Percentiles rank a stretch among this genome's conserved stretches.
Evolutionary conservation across 2,113 vertebrate species (phyloP).

Genomic region (Vidua chalybeata): DNA sequence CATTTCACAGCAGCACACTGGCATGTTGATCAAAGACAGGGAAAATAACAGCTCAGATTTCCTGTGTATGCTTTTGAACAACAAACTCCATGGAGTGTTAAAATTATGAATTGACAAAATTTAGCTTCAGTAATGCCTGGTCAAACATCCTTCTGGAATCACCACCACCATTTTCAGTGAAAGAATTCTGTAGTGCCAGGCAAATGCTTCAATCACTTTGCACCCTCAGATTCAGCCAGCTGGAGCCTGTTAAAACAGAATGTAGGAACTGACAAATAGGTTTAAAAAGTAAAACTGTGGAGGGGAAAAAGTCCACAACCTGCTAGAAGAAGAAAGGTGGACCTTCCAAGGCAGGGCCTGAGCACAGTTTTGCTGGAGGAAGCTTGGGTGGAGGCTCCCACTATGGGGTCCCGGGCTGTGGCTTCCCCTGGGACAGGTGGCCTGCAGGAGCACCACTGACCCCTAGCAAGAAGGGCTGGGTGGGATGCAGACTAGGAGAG

Average conservation of each 20-base stretch:
- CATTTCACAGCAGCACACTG: background rate
- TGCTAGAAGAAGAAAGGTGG: background rate
- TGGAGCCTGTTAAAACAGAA: background rate
- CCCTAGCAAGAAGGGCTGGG: background rate
- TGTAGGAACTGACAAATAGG: background rate
- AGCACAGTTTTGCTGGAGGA: background rate
- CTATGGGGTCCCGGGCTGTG: accelerated
- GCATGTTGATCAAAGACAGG: background rate
- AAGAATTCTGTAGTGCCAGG: background rate
- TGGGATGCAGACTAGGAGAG: background rate
- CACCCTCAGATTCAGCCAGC: background rate
- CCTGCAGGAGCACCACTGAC: background rate
- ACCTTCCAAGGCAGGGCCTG: background rate
- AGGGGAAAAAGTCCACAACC: accelerated
- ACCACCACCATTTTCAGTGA: background rate
- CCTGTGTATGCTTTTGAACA: background rate
- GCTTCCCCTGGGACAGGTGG: background rate
- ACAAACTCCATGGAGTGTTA: background rate
- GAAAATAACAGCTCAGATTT: conserved; percentile 21
- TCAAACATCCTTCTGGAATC: background rate
- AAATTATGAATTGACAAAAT: background rate
- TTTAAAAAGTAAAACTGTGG: background rate
- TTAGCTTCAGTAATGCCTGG: background rate
- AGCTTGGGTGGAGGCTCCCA: background rate
- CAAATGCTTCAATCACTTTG: background rate